These are phyloP conservation scores for Cotesia glomerata DNA, from an alignment of 1,140 invertebrate genomes.

Conservation along the genomic window DNA sequence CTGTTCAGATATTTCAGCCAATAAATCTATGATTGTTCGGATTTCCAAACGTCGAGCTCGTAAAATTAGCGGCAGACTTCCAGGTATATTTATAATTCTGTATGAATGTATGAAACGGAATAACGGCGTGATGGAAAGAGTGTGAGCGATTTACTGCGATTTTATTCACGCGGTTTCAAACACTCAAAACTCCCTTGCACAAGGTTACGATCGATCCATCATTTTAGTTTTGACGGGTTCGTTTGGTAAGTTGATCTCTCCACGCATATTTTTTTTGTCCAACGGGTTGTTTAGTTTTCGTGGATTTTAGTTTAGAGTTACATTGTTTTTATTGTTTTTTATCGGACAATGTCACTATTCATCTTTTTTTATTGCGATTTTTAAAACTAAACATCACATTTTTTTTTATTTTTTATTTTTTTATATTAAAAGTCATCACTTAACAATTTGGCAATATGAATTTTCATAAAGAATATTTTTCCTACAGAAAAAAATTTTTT, in stretches of 20 bases:
- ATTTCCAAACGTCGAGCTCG: background rate
- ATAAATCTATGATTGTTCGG: constrained; percentile 13
- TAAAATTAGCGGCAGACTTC: constrained; percentile 14
- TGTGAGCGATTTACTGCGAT: constrained; percentile 19
- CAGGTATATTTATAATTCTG: constrained; percentile 1
- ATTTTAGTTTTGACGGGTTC: constrained; percentile 26
- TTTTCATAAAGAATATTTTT: too few relatives aligned
- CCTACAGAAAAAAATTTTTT: too few relatives aligned
- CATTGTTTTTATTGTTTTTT: too few relatives aligned
- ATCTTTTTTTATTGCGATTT: too few relatives aligned
- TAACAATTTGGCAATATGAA: too few relatives aligned
- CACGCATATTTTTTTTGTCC: background rate
- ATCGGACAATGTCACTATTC: too few relatives aligned
- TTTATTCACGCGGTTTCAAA: constrained; percentile 23
- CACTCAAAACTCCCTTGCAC: constrained; percentile 3
- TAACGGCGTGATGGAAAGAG: background rate
- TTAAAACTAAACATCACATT: too few relatives aligned
- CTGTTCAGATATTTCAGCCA: background rate
- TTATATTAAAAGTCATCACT: too few relatives aligned
- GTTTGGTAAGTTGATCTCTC: constrained; percentile 13
- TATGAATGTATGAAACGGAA: background rate
- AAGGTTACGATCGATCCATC: constrained; percentile 26
- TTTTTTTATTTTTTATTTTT: too few relatives aligned
- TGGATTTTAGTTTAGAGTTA: too few relatives aligned
- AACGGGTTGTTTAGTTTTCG: too few relatives aligned